These are phyloP conservation scores for Oncorhynchus clarkii DNA, from an alignment of 2,113 vertebrate species.

Conservation along the genomic window DNA sequence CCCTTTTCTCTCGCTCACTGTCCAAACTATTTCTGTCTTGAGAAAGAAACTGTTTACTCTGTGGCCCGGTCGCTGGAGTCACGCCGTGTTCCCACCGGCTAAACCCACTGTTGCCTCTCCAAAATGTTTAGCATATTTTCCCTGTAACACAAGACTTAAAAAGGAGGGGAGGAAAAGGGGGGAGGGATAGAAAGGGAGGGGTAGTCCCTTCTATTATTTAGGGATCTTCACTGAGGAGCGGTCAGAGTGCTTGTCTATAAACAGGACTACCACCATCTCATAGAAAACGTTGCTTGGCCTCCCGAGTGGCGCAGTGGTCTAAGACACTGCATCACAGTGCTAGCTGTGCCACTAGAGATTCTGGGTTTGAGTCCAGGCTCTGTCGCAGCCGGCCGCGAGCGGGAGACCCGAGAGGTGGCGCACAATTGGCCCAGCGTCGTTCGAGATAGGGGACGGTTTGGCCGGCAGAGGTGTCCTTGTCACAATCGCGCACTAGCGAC, in stretches of 20 bases:
- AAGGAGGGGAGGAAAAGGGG: slow-evolving; percentile 44
- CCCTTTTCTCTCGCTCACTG: slow-evolving; percentile 39
- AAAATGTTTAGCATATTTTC: slow-evolving; percentile 76
- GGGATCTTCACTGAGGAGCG: slow-evolving; percentile 39
- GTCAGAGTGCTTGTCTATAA: slow-evolving; percentile 54
- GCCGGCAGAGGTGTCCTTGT: too few relatives aligned
- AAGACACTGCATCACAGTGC: too few relatives aligned
- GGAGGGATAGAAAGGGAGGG: slow-evolving; percentile 6
- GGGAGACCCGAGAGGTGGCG: too few relatives aligned
- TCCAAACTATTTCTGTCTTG: slow-evolving; percentile 80
- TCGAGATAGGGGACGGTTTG: too few relatives aligned
- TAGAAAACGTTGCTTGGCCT: slow-evolving; percentile 48
- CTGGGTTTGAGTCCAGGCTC: too few relatives aligned
- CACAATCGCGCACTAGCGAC: too few relatives aligned
- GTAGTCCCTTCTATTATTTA: slow-evolving; percentile 55
- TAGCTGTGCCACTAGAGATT: too few relatives aligned
- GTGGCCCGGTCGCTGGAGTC: slow-evolving; percentile 70
- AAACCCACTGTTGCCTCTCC: slow-evolving; percentile 70
- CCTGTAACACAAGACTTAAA: slow-evolving; percentile 71
- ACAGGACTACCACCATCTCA: slow-evolving; percentile 50
- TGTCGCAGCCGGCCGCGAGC: too few relatives aligned
- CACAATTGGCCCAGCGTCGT: too few relatives aligned
- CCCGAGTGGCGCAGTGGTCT: too few relatives aligned
- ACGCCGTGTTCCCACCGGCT: slow-evolving; percentile 74
- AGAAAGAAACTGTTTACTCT: slow-evolving; percentile 81